A percentile compares a stretch with the other conserved stretches of the same genome.
phyloP scores from a whole-genome alignment of 2,113 vertebrate genomes.

The Turdus rufiventris region DNA sequence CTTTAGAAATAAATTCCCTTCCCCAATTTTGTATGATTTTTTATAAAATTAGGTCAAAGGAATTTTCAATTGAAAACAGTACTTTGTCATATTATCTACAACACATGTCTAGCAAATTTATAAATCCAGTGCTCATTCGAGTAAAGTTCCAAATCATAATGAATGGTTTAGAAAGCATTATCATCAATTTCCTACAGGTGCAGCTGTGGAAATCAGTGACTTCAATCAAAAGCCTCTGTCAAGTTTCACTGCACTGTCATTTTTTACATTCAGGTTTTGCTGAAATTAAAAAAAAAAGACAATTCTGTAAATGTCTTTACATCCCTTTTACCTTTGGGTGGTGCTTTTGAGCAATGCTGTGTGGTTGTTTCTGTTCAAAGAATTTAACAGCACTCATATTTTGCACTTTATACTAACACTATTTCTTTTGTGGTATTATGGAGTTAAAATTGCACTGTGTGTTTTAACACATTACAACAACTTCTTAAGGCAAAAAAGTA shows the following conservation, averaged over 20 bases:
- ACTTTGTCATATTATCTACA: constrained; percentile 79
- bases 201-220: constrained; percentile 86
- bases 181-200: constrained; percentile 93
- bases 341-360: constrained; percentile 81
- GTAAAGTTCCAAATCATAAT: constrained; percentile 85
- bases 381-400: constrained; percentile 18
- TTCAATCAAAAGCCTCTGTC: constrained; percentile 89
- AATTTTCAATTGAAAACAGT: constrained; percentile 71
- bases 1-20: constrained; percentile 56
- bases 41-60: constrained; percentile 76
- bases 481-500: constrained; percentile 76
- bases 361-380: not conserved
- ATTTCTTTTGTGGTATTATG: constrained; percentile 71
- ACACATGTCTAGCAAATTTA: constrained; percentile 88
- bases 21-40: constrained; percentile 60
- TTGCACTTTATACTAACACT: constrained; percentile 68
- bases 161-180: constrained; percentile 91
- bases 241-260: constrained; percentile 75
- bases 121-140: constrained; percentile 83
- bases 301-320: constrained; percentile 51
- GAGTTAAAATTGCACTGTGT: constrained; percentile 76
- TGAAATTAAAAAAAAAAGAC: constrained; percentile 69
- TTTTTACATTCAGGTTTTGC: constrained; percentile 82
- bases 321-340: constrained; percentile 77
- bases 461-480: constrained; percentile 74